Evolutionary conservation across 2,113 vertebrate genomes (phyloP).

Genomic region (Oryzias javanicus): DNA sequence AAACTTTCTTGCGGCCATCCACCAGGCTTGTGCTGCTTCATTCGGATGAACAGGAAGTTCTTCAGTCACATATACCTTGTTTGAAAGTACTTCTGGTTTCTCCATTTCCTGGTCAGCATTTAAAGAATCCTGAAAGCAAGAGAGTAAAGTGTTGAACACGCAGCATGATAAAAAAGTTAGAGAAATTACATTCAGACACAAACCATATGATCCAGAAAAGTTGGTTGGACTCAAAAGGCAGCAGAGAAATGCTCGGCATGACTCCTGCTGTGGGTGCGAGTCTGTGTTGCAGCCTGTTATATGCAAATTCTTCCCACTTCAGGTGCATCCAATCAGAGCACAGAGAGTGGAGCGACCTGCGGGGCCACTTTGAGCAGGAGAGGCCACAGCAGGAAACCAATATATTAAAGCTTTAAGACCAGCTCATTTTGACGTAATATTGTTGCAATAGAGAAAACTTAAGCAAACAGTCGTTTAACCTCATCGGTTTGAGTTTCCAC

Average conservation of each 20-base stretch:
- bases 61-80: slow-evolving; percentile 17
- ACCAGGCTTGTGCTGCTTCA: background rate
- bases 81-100: slow-evolving; percentile 16
- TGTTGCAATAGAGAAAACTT: no score
- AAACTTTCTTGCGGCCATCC: no score
- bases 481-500: no score
- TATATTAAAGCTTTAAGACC: no score
- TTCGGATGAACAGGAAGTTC: background rate
- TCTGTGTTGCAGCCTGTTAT: slow-evolving; percentile 35
- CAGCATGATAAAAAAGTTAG: background rate
- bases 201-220: no score
- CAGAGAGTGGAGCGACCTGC: slow-evolving; percentile 8
- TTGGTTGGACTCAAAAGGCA: no score
- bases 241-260: background rate
- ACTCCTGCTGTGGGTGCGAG: slow-evolving; percentile 36
- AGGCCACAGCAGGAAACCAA: background rate
- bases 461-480: no score
- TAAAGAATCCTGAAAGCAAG: slow-evolving; percentile 8
- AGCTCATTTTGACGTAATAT: no score
- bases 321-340: slow-evolving; percentile 42
- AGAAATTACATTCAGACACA: no score
- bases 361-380: background rate
- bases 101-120: slow-evolving; percentile 20
- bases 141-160: slow-evolving; percentile 1
- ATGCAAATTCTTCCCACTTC: slow-evolving; percentile 55